Evolutionary conservation across 2,797 vertebrate species (phyloP), one percentile per base, ranked within the genome.

Genomic region (Phoebastria nigripes): DNA sequence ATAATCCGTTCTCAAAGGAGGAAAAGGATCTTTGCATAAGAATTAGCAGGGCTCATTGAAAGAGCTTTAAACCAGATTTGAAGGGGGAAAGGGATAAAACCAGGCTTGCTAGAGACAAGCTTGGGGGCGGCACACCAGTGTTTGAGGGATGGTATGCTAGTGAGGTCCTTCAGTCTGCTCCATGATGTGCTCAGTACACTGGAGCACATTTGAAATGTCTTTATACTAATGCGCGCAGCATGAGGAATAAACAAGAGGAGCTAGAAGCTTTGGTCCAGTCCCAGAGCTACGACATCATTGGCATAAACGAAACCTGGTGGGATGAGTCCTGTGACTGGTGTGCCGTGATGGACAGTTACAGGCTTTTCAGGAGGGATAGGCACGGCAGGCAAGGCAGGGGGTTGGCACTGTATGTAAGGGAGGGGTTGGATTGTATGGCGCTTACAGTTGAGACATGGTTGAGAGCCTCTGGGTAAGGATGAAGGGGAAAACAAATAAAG

Each of bases 91-190:
- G 41, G 24, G 12, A 12, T 71, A 42, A 91, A 82, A 52, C 14
- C 15, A 86, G 28, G 3, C 41, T 51, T 11, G 24, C 76, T 65
- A 46, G 37, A 51, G 22, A 51, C 73, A 56, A 52, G 7, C 19
- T 5, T 54, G 13, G 11, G 18, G 3, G 8, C 2, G 7, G 6
- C 41, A 44, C 2, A 4, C 7, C 11, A 28, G 0, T 21, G 8
- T 72, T 59, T 59, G 33, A 76, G 79, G 26, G 22, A n/a, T 0
- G 2, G 4, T 56, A 41, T 71, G 51, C 31, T 44, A 55, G 31
- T 2, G 3, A 52, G 26, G 10, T 55, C 33, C 28, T 41, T 51
- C 29, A 55, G 37, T 19, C 22, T 41, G 37, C 29, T 71, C 52
- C 37, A 7, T 1, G 6, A 2, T 46, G 25, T n/a, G 14, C 28